These are phyloP conservation scores for Dermatemys mawii DNA, from an alignment of 2,113 vertebrate genomes.

Conservation along the genomic window DNA sequence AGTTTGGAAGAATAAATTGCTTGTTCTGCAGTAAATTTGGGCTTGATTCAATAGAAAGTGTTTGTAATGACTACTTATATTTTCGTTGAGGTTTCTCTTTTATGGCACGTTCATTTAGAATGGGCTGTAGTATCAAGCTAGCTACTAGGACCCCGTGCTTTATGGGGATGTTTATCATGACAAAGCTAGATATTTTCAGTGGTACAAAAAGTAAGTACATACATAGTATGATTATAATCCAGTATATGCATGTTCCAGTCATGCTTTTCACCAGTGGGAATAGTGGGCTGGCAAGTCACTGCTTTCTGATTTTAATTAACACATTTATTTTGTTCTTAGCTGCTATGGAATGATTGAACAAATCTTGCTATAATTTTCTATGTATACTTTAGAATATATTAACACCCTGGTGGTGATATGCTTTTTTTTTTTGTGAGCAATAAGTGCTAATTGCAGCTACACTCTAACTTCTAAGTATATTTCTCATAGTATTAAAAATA, in stretches of 20 bases:
- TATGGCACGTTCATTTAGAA: not conserved
- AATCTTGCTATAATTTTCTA: not conserved
- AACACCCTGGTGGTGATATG: not conserved
- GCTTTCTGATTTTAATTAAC: not conserved
- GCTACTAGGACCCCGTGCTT: accelerated
- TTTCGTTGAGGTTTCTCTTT: not conserved
- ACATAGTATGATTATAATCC: not conserved
- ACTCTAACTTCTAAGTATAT: not conserved
- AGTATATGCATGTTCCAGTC: not conserved
- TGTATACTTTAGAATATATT: not conserved
- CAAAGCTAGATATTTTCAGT: not conserved
- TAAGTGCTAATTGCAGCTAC: not conserved
- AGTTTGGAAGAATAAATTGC: accelerated
- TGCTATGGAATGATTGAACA: not conserved
- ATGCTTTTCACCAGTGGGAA: not conserved
- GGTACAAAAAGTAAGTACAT: not conserved
- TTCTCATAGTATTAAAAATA: not conserved
- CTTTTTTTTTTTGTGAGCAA: not conserved
- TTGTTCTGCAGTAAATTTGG: not conserved
- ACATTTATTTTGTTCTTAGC: not conserved
- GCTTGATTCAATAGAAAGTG: not conserved
- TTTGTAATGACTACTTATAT: not conserved
- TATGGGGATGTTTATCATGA: not conserved
- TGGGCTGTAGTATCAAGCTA: not conserved
- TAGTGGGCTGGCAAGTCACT: not conserved